Conservation (phyloP, 2,888 invertebrate species). For the Rhagonycha fulva region DNA sequence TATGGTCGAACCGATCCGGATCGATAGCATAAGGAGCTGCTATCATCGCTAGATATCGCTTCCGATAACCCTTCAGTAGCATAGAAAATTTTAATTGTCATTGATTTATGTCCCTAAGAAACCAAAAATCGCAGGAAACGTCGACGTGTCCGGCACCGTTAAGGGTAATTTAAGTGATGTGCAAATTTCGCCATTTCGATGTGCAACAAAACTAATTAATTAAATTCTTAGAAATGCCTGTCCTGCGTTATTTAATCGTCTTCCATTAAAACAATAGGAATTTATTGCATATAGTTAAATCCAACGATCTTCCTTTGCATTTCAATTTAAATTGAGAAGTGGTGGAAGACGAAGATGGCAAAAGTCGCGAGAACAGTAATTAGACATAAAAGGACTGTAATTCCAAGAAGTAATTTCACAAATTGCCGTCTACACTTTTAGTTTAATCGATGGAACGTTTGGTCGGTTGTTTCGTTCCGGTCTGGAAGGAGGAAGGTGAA, state of each 20-base stretch:
- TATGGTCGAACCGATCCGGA: not conserved
- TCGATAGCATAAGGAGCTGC: not conserved
- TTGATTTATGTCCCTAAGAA: not conserved
- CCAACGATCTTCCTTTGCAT: slow-evolving; percentile 9
- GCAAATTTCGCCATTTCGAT: slow-evolving; percentile 35
- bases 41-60: not conserved
- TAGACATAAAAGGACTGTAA: slow-evolving; percentile 39
- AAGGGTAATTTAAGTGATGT: not conserved
- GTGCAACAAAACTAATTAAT: slow-evolving; percentile 50
- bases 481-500: not conserved
- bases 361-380: slow-evolving; percentile 28
- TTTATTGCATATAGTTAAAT: slow-evolving; percentile 29
- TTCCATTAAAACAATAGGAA: slow-evolving; percentile 24
- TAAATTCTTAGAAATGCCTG: slow-evolving; percentile 46
- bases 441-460: slow-evolving; percentile 38
- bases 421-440: slow-evolving; percentile 54
- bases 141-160: not conserved
- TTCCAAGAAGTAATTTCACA: slow-evolving; percentile 57
- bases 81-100: slow-evolving; percentile 4
- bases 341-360: slow-evolving; percentile 11
- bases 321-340: slow-evolving; percentile 4
- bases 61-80: not conserved
- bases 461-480: not conserved
- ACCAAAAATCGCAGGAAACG: not conserved
- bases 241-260: slow-evolving; percentile 29